A percentile compares a stretch with the other conserved stretches of the same genome.
phyloP scores from a whole-genome alignment of 2,888 invertebrate species.

The Apomyelois bistriatella region DNA sequence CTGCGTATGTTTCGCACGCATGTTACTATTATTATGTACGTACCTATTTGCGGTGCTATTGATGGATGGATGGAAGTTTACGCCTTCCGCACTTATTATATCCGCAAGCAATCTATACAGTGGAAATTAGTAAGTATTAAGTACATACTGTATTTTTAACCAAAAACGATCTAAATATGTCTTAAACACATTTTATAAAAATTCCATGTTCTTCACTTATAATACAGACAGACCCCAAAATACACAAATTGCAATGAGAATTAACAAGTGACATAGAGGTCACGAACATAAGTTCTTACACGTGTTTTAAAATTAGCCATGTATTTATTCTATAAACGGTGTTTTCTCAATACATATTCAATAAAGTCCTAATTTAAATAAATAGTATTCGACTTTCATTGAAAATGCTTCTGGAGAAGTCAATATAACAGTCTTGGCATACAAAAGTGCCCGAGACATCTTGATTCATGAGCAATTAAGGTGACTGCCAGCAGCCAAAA shows the following conservation, averaged over 20 bases:
- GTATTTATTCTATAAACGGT: not conserved
- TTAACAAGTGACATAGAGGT: constrained; percentile 8
- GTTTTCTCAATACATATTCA: not conserved
- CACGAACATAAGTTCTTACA: constrained; percentile 5
- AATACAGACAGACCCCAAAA: not conserved
- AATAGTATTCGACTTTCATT: not conserved
- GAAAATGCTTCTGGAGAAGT: constrained; percentile 1
- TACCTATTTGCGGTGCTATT: constrained; percentile 17
- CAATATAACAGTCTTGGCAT: constrained; percentile 18
- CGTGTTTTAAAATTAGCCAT: not conserved
- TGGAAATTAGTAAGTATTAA: not conserved
- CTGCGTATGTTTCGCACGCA: constrained; percentile 57
- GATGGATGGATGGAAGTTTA: constrained; percentile 36
- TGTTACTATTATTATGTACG: constrained; percentile 21
- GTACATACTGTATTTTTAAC: not conserved
- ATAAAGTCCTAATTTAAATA: not conserved
- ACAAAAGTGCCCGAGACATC: constrained; percentile 59
- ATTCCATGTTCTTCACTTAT: not conserved
- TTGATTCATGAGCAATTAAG: constrained; percentile 76
- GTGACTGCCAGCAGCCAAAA: constrained; percentile 74
- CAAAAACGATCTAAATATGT: too few species aligned
- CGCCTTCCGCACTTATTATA: constrained; percentile 47
- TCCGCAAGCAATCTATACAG: constrained; percentile 37
- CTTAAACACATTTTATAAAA: not conserved
- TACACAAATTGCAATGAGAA: constrained; percentile 9